Conservation (phyloP, 2,113 vertebrate species). For the Trematomus loennbergii region DNA sequence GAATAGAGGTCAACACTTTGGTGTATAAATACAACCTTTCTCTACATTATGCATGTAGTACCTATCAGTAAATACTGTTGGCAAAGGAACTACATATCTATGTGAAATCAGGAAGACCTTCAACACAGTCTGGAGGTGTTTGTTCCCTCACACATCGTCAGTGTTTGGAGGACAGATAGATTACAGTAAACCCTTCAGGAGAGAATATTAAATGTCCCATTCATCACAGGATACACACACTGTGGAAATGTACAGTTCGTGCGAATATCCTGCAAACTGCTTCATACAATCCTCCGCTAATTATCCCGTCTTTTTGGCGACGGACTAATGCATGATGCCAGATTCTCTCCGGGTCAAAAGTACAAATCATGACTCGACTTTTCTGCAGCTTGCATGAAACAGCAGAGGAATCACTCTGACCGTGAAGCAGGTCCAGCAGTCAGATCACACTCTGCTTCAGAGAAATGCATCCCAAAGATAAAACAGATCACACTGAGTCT, state of each 20-base stretch:
- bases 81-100: not conserved
- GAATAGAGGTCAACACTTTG: no score
- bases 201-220: slow-evolving; percentile 82
- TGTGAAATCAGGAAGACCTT: not conserved
- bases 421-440: slow-evolving; percentile 48
- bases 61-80: not conserved
- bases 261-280: slow-evolving; percentile 62
- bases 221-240: slow-evolving; percentile 70
- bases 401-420: slow-evolving; percentile 48
- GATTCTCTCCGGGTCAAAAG: slow-evolving; percentile 69
- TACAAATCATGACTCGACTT: slow-evolving; percentile 71
- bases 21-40: not conserved
- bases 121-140: not conserved
- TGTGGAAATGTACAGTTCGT: slow-evolving; percentile 69
- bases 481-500: no score
- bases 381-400: slow-evolving; percentile 51
- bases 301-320: slow-evolving; percentile 17
- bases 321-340: slow-evolving; percentile 45
- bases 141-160: slow-evolving; percentile 21
- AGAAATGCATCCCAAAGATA: no score
- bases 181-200: slow-evolving; percentile 73
- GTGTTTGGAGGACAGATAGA: slow-evolving; percentile 55
- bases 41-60: not conserved
- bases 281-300: no score
- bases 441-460: slow-evolving; percentile 36